phyloP scores from a whole-genome alignment of 2,113 vertebrate species.

The Talpa occidentalis region DNA sequence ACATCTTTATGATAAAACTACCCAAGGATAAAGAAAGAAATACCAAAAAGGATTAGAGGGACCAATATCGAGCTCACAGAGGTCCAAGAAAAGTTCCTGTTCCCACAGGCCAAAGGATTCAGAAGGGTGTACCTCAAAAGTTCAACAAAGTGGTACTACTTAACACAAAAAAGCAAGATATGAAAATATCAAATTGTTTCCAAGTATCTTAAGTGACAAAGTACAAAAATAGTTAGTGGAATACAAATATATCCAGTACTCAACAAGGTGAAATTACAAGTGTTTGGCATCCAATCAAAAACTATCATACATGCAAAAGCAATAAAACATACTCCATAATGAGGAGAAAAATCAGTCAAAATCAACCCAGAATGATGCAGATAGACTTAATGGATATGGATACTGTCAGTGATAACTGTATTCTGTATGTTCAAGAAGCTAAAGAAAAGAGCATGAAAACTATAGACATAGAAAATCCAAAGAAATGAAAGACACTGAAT shows the following conservation, averaged over 20 bases:
- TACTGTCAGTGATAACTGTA: not conserved
- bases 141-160: not conserved
- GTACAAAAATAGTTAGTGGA: constrained; percentile 35
- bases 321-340: constrained; percentile 34
- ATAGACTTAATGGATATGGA: not conserved
- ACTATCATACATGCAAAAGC: constrained; percentile 15
- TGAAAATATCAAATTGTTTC: constrained; percentile 39
- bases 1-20: not conserved
- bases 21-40: not conserved
- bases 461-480: not conserved
- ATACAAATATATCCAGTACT: constrained; percentile 45
- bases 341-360: constrained; percentile 34
- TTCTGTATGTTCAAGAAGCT: constrained; percentile 16
- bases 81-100: not conserved
- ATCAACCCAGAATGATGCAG: constrained; percentile 25
- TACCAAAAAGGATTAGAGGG: not conserved
- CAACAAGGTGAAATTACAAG: constrained; percentile 50
- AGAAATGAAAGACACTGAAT: not conserved
- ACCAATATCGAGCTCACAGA: not conserved
- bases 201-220: constrained; percentile 48
- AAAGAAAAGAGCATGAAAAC: constrained; percentile 26
- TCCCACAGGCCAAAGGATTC: not conserved
- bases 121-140: not conserved
- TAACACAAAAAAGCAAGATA: constrained; percentile 55
- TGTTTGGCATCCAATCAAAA: constrained; percentile 53